Percentiles rank a stretch among this genome's conserved stretches.
Conservation (phyloP, 2,113 vertebrate genomes). For the Oxygymnocypris stewartii region DNA sequence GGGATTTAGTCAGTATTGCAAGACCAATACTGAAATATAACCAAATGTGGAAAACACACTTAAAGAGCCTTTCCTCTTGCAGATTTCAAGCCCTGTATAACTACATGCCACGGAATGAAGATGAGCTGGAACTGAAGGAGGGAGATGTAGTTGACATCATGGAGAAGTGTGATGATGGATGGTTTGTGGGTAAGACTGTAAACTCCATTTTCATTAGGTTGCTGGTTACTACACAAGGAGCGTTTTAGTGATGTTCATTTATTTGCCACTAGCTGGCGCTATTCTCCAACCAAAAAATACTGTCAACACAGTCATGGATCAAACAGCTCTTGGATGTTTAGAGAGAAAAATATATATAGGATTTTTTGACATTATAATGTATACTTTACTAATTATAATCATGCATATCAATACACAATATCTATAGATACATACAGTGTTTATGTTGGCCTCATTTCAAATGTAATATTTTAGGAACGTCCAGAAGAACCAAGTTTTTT, state of each 20-base stretch:
- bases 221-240: background rate
- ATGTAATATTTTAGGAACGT: conserved; percentile 78
- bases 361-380: background rate
- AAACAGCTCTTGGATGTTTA: background rate
- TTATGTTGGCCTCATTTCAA: background rate
- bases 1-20: background rate
- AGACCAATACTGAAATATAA: background rate
- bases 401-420: background rate
- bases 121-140: conserved; percentile 89
- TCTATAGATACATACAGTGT: background rate
- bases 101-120: conserved; percentile 87
- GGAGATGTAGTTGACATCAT: conserved; percentile 88
- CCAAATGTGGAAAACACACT: background rate
- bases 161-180: conserved; percentile 92
- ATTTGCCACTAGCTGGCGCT: conserved; percentile 46
- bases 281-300: conserved; percentile 13
- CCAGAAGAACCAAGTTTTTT: conserved; percentile 88
- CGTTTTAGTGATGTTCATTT: background rate
- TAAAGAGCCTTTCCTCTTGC: conserved; percentile 52
- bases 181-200: conserved; percentile 85
- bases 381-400: background rate
- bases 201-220: background rate
- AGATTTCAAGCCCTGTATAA: conserved; percentile 91
- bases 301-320: background rate
- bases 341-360: background rate